Conservation (phyloP, 1,140 invertebrate species). For the Hermetia illucens region DNA sequence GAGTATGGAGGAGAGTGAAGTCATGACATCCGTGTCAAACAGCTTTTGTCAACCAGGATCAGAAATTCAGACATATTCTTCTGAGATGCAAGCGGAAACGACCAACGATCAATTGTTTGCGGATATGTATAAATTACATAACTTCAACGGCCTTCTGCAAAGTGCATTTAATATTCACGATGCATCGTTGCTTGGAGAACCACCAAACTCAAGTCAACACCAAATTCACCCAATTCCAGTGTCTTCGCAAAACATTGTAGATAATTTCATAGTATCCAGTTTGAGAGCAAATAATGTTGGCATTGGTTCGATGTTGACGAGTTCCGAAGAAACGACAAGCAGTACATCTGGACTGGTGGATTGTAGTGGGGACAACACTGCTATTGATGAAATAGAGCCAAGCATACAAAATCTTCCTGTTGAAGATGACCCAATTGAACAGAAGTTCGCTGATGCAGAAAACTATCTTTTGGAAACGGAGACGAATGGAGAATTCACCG, state of each 20-base stretch:
- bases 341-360: slow-evolving; percentile 1
- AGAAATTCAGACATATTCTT: too few relatives aligned
- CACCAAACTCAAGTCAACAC: slow-evolving; percentile 10
- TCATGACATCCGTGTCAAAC: too few relatives aligned
- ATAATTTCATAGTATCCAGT: background rate
- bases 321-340: background rate
- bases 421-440: slow-evolving; percentile 27
- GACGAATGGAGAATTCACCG: slow-evolving; percentile 24
- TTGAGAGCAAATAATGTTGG: background rate
- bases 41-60: too few relatives aligned
- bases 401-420: slow-evolving; percentile 15
- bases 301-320: background rate
- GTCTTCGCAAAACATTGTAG: background rate
- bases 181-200: background rate
- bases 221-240: slow-evolving; percentile 12
- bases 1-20: too few relatives aligned
- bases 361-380: slow-evolving; percentile 3
- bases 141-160: too few relatives aligned
- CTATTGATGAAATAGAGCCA: slow-evolving; percentile 13
- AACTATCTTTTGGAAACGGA: slow-evolving; percentile 33
- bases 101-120: too few relatives aligned
- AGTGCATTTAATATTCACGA: background rate
- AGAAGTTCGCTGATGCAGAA: slow-evolving; percentile 31
- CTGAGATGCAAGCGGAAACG: too few relatives aligned
- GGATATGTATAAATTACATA: too few relatives aligned